Percentiles rank a stretch among this genome's conserved stretches.
Conservation (phyloP, 1,140 invertebrate species). For the Drosophila insularis region DNA sequence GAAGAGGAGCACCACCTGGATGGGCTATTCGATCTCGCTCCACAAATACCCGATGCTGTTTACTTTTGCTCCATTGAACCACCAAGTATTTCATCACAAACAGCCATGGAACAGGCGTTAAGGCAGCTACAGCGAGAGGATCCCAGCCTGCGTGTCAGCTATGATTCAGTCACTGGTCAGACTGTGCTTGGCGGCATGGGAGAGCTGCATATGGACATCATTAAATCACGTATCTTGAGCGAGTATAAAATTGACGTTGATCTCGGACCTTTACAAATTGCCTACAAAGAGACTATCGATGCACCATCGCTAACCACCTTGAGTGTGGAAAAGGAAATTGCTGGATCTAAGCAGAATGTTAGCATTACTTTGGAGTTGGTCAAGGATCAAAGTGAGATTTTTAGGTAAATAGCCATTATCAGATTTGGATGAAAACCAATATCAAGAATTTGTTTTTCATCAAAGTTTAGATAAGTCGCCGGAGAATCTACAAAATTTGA, state of each 20-base stretch:
- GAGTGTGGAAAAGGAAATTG: constrained; percentile 87
- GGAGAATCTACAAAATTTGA: constrained; percentile 86
- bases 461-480: constrained; percentile 85
- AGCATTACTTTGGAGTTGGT: constrained; percentile 85
- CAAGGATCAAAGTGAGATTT: constrained; percentile 62
- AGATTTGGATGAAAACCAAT: background rate
- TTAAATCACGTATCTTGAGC: constrained; percentile 91
- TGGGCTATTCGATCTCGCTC: constrained; percentile 84
- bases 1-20: constrained; percentile 54
- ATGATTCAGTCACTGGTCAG: constrained; percentile 92
- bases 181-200: constrained; percentile 96
- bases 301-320: constrained; percentile 83
- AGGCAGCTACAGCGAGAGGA: constrained; percentile 94
- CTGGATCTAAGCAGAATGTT: constrained; percentile 84
- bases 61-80: constrained; percentile 99
- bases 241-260: constrained; percentile 97
- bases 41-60: constrained; percentile 94
- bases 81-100: constrained; percentile 89
- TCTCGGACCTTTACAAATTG: constrained; percentile 96
- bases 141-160: constrained; percentile 92
- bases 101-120: constrained; percentile 92
- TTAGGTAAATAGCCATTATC: constrained; percentile 39
- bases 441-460: constrained; percentile 1
- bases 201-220: constrained; percentile 97
- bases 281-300: constrained; percentile 92